Evolutionary conservation across 2,113 vertebrate genomes (phyloP), one percentile per base, ranked within the genome.

Genomic region (Proterorhinus semilunaris): DNA sequence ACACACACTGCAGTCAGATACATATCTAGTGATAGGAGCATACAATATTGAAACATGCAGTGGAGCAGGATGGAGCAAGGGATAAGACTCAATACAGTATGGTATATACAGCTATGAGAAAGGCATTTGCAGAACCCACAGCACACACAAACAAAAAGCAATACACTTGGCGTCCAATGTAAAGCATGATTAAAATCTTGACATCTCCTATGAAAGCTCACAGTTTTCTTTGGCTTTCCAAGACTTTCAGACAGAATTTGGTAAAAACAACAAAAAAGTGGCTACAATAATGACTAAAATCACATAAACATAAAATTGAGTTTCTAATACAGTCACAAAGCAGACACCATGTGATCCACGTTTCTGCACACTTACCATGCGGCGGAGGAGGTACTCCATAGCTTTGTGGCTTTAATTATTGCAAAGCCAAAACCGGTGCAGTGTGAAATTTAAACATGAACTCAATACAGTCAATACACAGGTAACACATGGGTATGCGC

Each of bases 1-100:
- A 77, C 63, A 81, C 17, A 54, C 54, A 52, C 21, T 65, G 11
- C 17, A 36, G 27, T 36, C 27, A 76, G 71, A 84, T 85, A 72
- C 36, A 74, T 21, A 85, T 83, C 76, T 54, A 59, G 7, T 21
- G 63, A 83, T 74, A 71, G 27, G 27, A 75, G 16, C 36, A 69
- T 52, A 62, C 36, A 69, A 27, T 59, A 73, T 54, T 53, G 74
- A 52, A 70, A 62, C 58, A 5, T 62, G 61, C 53, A 71, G 52
- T 45, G 1, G 36, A 78, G 16, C 51, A 21, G 52, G 42, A 17
- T 46, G 58, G 45, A 27, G 47, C 63, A 50, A 59, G 49, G 55
- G 49, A 81, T 82, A 82, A 74, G 66, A 73, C 17, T 43, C 54
- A 57, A 55, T 47, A 21, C 27, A 13, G n/a, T 50, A 66, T 43